Base-by-base conservation (phyloP, 2,888 invertebrate species). In the Molorchus minor region DNA sequence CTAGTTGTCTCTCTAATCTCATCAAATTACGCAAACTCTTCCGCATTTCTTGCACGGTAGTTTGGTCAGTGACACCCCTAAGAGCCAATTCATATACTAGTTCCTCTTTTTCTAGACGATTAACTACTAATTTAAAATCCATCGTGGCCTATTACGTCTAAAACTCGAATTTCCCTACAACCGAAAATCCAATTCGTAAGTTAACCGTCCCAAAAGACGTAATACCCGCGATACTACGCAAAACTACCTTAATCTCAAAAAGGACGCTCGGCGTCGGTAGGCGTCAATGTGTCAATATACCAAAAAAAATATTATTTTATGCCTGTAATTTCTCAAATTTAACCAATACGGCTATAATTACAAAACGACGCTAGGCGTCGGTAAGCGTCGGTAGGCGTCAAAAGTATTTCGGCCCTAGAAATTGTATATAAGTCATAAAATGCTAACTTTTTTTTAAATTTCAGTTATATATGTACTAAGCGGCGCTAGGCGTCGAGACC, bases 81-180 rank as follows among this genome's bases (percentile, higher is more conserved):
- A 53, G 12, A 10, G 8, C 10, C 15, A 58, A 43, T 40, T 53
- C 45, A 41, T 51, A 56, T 13, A 12, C 13, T 8, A 56, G 19
- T 43, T 51, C 36, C 8, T 56, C 56, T 15, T 29, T 35, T 36
- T 56, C 40, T 1, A 51, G 15, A 1, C 56, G 15, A 40, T 56
- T 43, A n/a, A 51, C 13, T 8, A 40, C 41, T 13, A 51, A 17
- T 51, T 51, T 54, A 10, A 41, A 17, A 17, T 17, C 41, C 16
- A 41, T 41, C 7, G 10, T 19, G 2, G 12, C 35, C 5, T 4
- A 5, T 5, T 5, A 25, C 8, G 8, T 5, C 5, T 5, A 5
- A 25, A 25, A 25, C 25, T 8, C 8, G 8, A 25, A 25, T 5
- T 5, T 25, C 4, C 4, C n/a, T 25, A 25, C 25, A 25, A 25